Conservation (phyloP, 1,140 invertebrate species). For the Myzus persicae region DNA sequence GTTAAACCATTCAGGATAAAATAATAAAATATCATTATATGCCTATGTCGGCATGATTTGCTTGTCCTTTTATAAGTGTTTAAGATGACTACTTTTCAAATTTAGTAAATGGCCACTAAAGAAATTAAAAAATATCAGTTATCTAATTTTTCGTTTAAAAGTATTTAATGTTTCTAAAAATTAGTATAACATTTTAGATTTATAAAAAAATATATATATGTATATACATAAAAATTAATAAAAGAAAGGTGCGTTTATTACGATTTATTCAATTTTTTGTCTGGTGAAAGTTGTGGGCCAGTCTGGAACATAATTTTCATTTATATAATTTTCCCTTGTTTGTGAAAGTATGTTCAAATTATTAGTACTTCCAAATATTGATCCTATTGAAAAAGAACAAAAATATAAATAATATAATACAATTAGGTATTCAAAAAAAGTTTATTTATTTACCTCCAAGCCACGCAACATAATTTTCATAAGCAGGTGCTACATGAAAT, state of each 20-base stretch:
- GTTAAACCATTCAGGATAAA: no score
- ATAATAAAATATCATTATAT: no score
- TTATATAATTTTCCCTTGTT: slow-evolving; percentile 47
- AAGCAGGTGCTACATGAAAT: slow-evolving; percentile 79
- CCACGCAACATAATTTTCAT: slow-evolving; percentile 87
- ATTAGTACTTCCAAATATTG: slow-evolving; percentile 54
- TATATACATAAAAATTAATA: no score
- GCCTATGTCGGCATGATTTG: no score
- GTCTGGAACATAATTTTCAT: slow-evolving; percentile 43
- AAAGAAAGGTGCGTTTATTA: not conserved
- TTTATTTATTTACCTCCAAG: slow-evolving; percentile 72
- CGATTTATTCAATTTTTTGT: slow-evolving; percentile 12
- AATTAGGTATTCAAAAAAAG: not conserved
- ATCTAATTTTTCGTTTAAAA: no score
- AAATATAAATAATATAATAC: not conserved
- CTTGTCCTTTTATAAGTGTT: no score
- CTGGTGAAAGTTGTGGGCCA: slow-evolving; percentile 50
- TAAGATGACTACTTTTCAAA: no score
- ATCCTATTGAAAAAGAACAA: slow-evolving; percentile 17
- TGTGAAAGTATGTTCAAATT: slow-evolving; percentile 53
- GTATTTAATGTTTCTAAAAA: no score
- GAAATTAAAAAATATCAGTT: no score
- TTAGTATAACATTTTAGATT: no score
- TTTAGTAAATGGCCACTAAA: no score
- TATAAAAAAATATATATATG: not conserved